Evolutionary conservation across 2,113 vertebrate genomes (phyloP), one percentile per base, ranked within the genome.

Genomic region (Ceyx cyanopectus): DNA sequence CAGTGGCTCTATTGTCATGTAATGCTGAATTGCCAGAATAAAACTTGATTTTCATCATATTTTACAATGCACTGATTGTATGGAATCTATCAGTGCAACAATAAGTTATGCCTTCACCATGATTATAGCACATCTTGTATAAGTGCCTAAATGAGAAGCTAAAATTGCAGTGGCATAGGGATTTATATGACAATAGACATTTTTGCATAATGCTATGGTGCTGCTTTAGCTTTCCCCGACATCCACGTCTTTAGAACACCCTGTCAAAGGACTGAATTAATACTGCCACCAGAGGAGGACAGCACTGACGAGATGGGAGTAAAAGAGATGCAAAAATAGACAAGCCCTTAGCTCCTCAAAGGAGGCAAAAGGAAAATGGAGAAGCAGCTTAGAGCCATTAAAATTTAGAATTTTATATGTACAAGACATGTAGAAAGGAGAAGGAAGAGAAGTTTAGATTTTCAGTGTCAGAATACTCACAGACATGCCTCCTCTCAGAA

Each of bases 111-210:
- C 54, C 76, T 96, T 92, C 87, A 63, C 57, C 19, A 7, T 94
- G 93, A 96, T 94, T 94, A 91, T 76, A 88, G 41, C 58, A 72
- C 77, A 82, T 86, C 70, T 75, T 91, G 61, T 83, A n/a, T 94
- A 95, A 97, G 77, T 92, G 89, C 76, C 88, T 96, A 94, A 95
- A 93, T 57, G 63, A 89, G 82, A 82, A 87, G 74, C 48, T 93
- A 82, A 94, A 96, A 89, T 80, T 95, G 85, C 91, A 77, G 69
- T 84, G 85, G 82, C 66, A 81, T 41, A 74, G 34, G 61, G 83
- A 93, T 96, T 95, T 96, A 85, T 96, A 66, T 94, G 89, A 95
- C 95, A 96, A 94, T 94, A 94, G 91, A 54, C 3, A 20, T 88
- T 91, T 96, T 94, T 96, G 82, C 94, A 95, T 95, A 95, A 97